These are phyloP conservation scores for Hippopotamyrus pictus DNA, from an alignment of 2,797 vertebrate genomes.

Conservation along the genomic window DNA sequence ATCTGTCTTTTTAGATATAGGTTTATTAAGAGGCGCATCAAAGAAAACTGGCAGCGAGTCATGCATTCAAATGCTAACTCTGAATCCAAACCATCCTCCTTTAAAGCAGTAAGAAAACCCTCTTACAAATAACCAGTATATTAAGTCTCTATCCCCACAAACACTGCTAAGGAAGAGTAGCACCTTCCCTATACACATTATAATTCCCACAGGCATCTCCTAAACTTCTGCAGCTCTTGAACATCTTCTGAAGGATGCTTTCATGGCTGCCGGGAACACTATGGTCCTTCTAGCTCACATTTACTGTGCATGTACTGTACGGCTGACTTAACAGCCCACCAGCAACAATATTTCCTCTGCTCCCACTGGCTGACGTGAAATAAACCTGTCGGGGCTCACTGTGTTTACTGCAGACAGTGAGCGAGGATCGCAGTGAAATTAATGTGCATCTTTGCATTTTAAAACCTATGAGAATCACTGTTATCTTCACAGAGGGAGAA, in stretches of 20 bases:
- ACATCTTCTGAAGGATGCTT: not conserved
- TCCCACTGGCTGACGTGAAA: not conserved
- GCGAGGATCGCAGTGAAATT: not conserved
- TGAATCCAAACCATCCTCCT: not conserved
- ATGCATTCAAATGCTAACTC: not conserved
- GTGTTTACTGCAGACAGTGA: not conserved
- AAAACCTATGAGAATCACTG: not conserved
- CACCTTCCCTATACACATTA: not conserved
- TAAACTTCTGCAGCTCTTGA: not conserved
- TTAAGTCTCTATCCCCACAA: not conserved
- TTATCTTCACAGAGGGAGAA: not conserved
- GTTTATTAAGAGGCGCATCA: not conserved
- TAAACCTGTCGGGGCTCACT: not conserved
- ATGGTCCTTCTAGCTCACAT: not conserved
- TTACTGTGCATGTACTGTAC: not conserved
- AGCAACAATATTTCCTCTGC: not conserved
- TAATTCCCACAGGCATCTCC: not conserved
- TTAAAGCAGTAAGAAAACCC: not conserved
- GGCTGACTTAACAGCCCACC: not conserved
- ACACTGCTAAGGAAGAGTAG: not conserved
- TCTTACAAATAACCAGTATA: not conserved
- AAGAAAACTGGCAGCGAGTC: not conserved
- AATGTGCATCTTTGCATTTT: slow-evolving; percentile 10
- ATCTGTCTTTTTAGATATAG: not conserved
- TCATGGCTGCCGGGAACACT: not conserved